A percentile compares a stretch with the other conserved stretches of the same genome.
These are phyloP conservation scores for Helicoverpa zea DNA, from an alignment of 1,140 invertebrate genomes.

Conservation along the genomic window DNA sequence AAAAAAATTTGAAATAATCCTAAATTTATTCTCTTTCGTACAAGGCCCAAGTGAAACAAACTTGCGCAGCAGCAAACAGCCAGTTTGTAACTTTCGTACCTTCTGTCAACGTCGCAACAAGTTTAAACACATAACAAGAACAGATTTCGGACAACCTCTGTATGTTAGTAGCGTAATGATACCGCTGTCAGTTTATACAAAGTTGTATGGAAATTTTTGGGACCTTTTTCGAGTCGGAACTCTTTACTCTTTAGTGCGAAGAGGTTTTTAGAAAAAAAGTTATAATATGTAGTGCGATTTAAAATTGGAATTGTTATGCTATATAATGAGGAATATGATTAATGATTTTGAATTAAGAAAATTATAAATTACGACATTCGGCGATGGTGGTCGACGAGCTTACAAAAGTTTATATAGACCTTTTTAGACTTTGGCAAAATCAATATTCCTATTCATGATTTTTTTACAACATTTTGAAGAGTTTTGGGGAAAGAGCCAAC, in stretches of 20 bases:
- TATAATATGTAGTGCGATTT: not conserved
- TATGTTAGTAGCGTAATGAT: conserved; percentile 36
- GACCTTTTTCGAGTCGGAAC: conserved; percentile 3
- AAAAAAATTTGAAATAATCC: too few relatives aligned
- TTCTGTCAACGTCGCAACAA: conserved; percentile 37
- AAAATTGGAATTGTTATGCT: not conserved
- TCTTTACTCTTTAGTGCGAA: conserved; percentile 11
- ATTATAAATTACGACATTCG: too few relatives aligned
- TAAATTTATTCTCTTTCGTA: not conserved
- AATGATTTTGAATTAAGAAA: too few relatives aligned
- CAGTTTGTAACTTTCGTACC: conserved; percentile 37
- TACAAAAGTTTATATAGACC: too few relatives aligned
- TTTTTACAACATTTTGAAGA: too few relatives aligned
- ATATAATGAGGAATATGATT: not conserved
- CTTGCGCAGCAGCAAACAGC: not conserved
- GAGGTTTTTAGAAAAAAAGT: conserved; percentile 9
- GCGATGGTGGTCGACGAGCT: too few relatives aligned
- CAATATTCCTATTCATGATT: too few relatives aligned
- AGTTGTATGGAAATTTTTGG: conserved; percentile 5
- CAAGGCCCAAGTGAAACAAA: conserved; percentile 15
- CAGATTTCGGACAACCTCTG: conserved; percentile 39
- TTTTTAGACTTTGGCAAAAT: too few relatives aligned
- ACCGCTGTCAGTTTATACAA: conserved; percentile 25
- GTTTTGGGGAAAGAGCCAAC: too few relatives aligned
- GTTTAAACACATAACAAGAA: conserved; percentile 46